phyloP scores from a whole-genome alignment of 2,888 invertebrate species.

The Zootermopsis nevadensis region DNA sequence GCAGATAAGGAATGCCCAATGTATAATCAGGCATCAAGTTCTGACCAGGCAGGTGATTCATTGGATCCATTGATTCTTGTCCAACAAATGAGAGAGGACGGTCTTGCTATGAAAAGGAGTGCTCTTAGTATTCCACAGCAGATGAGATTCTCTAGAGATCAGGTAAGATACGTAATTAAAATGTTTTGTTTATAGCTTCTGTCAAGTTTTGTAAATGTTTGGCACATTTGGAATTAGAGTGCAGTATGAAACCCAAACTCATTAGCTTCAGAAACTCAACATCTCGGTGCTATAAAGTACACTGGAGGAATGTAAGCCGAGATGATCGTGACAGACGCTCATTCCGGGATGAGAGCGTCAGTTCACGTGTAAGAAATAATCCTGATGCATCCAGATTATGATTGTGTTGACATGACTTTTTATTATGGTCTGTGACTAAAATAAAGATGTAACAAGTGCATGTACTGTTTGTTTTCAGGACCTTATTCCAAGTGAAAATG shows the following conservation, averaged over 20 bases:
- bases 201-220: neutral
- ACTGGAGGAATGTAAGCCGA: too few relatives aligned
- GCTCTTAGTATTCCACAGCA: conserved; percentile 64
- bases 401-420: too few relatives aligned
- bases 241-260: too few relatives aligned
- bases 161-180: neutral
- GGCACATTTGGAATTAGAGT: too few relatives aligned
- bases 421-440: too few relatives aligned
- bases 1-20: conserved; percentile 95
- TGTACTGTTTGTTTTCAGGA: conserved; percentile 57
- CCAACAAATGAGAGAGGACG: conserved; percentile 92
- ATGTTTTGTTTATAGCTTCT: neutral
- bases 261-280: too few relatives aligned
- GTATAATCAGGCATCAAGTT: conserved; percentile 70
- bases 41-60: conserved; percentile 55
- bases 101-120: conserved; percentile 85
- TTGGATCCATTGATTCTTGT: conserved; percentile 80
- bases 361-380: too few relatives aligned
- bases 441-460: neutral
- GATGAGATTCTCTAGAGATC: conserved; percentile 57
- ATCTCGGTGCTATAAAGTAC: too few relatives aligned
- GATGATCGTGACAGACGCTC: too few relatives aligned
- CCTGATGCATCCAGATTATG: too few relatives aligned
- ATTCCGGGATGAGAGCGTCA: too few relatives aligned
- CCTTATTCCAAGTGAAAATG: conserved; percentile 67